Percentiles rank a stretch among this genome's conserved stretches.
Evolutionary conservation across 2,888 invertebrate species (phyloP).

Genomic region (Drosophila birchii): DNA sequence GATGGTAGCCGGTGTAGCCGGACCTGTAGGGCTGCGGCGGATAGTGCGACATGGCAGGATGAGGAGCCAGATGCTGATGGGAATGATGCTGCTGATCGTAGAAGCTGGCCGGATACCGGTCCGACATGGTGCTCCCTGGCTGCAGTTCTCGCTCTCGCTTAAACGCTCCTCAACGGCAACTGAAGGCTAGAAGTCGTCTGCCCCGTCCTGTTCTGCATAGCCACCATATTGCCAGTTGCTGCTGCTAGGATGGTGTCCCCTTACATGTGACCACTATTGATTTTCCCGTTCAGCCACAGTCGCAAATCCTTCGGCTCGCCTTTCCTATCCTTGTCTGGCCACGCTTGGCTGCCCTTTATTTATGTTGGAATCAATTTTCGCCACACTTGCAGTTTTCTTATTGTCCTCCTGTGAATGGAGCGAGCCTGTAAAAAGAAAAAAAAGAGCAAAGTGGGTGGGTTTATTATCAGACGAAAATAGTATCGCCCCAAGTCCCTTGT

Average conservation of each 20-base stretch:
- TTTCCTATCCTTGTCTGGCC: conserved; percentile 50
- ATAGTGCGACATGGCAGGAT: conserved; percentile 65
- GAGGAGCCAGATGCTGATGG: conserved; percentile 20
- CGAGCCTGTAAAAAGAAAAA: conserved; percentile 3
- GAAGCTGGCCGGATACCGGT: conserved; percentile 69
- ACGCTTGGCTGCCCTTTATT: conserved; percentile 53
- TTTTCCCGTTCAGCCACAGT: conserved; percentile 51
- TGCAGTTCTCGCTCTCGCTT: conserved; percentile 12
- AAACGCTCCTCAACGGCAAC: conserved; percentile 28
- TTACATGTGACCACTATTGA: conserved; percentile 74
- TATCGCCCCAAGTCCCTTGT: background rate
- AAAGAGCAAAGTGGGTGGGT: conserved; percentile 20
- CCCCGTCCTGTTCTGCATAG: conserved; percentile 46
- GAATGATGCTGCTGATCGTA: conserved; percentile 67
- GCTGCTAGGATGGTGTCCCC: conserved; percentile 60
- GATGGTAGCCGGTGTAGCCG: conserved; percentile 53
- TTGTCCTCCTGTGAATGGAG: conserved; percentile 33
- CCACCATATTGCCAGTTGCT: conserved; percentile 61
- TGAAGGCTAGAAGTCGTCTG: conserved; percentile 55
- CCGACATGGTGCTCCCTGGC: conserved; percentile 56
- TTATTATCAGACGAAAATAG: conserved; percentile 38
- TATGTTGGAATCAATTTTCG: conserved; percentile 52
- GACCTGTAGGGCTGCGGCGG: conserved; percentile 57
- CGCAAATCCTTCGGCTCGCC: conserved; percentile 44
- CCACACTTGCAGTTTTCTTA: conserved; percentile 58